phyloP scores from a whole-genome alignment of 2,797 vertebrate species.

The Malurus splendens region DNA sequence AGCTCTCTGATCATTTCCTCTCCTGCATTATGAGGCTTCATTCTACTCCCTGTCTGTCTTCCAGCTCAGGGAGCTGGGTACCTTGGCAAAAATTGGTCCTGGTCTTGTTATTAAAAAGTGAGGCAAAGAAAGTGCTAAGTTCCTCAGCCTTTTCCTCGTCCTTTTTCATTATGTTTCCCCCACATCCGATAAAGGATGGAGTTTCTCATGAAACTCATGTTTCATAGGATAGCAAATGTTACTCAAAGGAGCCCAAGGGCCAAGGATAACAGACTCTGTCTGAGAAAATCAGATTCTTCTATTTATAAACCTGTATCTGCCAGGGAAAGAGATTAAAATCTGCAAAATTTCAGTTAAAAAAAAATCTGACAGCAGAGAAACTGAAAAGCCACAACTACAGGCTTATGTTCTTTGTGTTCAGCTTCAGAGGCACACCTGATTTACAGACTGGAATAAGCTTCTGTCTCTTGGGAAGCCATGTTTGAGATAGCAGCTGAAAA shows the following conservation, averaged over 20 bases:
- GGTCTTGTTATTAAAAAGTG: not conserved
- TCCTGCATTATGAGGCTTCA: too few relatives aligned
- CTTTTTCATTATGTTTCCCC: not conserved
- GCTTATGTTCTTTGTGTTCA: not conserved
- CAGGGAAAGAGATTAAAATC: not conserved
- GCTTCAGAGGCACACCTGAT: slow-evolving; percentile 9
- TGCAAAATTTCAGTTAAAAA: not conserved
- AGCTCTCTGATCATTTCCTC: not conserved
- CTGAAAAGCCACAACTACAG: not conserved
- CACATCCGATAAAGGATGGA: not conserved
- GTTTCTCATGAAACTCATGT: not conserved
- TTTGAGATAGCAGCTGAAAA: not conserved
- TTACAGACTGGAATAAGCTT: not conserved
- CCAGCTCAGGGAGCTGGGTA: not conserved
- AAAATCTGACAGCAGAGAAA: not conserved
- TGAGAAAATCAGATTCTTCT: not conserved
- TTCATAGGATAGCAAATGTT: not conserved
- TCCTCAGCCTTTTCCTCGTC: not conserved
- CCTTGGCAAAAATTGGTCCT: not conserved
- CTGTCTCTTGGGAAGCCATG: slow-evolving; percentile 11
- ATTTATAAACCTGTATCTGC: not conserved
- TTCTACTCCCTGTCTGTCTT: not conserved
- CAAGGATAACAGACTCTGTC: not conserved
- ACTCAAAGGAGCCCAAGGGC: not conserved
- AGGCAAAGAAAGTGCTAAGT: not conserved